Evolutionary conservation across 2,113 vertebrate species (phyloP), one percentile per base, ranked within the genome.

Genomic region (Coryphaenoides rupestris): DNA sequence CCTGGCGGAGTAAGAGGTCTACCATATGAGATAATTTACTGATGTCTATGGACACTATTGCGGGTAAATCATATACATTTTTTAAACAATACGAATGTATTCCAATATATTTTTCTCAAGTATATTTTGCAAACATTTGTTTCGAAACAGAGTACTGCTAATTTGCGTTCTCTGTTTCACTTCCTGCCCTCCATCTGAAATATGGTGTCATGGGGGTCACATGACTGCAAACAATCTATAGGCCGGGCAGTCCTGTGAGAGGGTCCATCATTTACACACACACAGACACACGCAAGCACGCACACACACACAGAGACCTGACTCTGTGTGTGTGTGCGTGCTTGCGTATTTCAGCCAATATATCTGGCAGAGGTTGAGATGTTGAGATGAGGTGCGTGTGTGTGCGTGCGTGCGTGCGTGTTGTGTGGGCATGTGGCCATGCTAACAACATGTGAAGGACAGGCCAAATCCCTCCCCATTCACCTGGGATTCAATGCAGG

Each of bases 201-300:
- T n/a, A n/a, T n/a, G n/a, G n/a, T n/a, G n/a, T n/a, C n/a, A n/a
- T n/a, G n/a, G n/a, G n/a, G n/a, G n/a, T n/a, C n/a, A n/a, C n/a
- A n/a, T n/a, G n/a, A n/a, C n/a, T n/a, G n/a, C 70, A 84, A 91
- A 90, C 89, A 78, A 86, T 81, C 84, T 88, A 86, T 81, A 84
- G 79, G 74, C 82, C 68, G 71, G 80, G 74, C 74, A 72, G 59
- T 81, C 77, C 72, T 72, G 72, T 12, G 60, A 80, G 77, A 23
- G 45, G 67, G 63, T 54, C 72, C 69, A 81, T 85, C 75, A 84
- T 85, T 81, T 84, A 88, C 81, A 85, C 71, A 69, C 66, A 15
- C 64, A 72, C 65, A 16, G 60, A 72, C 58, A 69, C 73, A 57
- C 64, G 19, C 13, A 69, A 66, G 75, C 65, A 46, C 33, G 66